phyloP scores from a whole-genome alignment of 2,113 vertebrate genomes.

The Aegithalos caudatus region DNA sequence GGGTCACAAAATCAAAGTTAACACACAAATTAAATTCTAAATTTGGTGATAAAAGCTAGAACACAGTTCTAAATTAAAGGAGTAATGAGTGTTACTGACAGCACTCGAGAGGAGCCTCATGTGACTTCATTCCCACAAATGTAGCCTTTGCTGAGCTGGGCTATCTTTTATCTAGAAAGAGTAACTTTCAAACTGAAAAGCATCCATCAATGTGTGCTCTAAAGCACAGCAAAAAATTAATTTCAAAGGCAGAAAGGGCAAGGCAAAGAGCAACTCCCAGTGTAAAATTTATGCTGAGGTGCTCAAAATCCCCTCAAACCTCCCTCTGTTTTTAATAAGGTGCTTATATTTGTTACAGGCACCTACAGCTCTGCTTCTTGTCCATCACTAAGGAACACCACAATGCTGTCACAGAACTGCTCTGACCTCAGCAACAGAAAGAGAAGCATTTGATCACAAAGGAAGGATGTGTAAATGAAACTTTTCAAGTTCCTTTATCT shows the following conservation, averaged over 20 bases:
- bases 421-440: not conserved
- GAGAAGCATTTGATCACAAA: not conserved
- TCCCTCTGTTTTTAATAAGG: not conserved
- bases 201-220: not conserved
- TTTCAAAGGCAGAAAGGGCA: not conserved
- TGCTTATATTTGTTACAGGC: not conserved
- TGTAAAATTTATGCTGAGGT: not conserved
- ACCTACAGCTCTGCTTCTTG: not conserved
- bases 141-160: not conserved
- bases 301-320: not conserved
- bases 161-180: conserved; percentile 48
- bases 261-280: not conserved
- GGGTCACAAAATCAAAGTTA: not conserved
- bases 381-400: not conserved
- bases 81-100: conserved; percentile 15
- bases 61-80: not conserved
- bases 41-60: conserved; percentile 31
- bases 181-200: conserved; percentile 49
- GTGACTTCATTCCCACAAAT: conserved; percentile 34
- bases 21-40: conserved; percentile 28
- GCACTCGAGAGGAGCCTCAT: not conserved
- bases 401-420: not conserved
- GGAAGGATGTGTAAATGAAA: not conserved
- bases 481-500: not conserved
- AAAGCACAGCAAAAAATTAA: not conserved